These are phyloP conservation scores for Gambelia wislizenii DNA, from an alignment of 2,797 vertebrate genomes.

Conservation along the genomic window DNA sequence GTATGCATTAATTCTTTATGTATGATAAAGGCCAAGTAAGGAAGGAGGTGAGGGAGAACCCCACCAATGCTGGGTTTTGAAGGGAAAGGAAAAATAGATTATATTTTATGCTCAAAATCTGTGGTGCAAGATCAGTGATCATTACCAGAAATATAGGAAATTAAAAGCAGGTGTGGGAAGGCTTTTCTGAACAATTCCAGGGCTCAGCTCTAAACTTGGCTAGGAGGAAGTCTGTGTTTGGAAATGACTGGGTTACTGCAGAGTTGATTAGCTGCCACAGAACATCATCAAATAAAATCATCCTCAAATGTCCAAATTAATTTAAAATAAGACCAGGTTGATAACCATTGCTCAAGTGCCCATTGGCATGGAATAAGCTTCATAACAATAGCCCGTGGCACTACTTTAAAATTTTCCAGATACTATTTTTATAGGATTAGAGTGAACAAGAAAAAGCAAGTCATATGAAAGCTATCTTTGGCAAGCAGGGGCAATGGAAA, in stretches of 20 bases:
- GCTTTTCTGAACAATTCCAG: constrained; percentile 77
- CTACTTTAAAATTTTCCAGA: constrained; percentile 42
- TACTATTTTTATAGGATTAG: constrained; percentile 12
- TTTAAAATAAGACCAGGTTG: constrained; percentile 53
- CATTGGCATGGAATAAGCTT: constrained; percentile 59
- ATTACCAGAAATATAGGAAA: constrained; percentile 83
- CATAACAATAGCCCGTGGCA: constrained; percentile 51
- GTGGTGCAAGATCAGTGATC: constrained; percentile 73
- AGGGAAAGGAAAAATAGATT: constrained; percentile 71
- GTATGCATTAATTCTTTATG: neutral
- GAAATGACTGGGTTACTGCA: constrained; percentile 58
- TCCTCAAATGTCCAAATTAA: constrained; percentile 60
- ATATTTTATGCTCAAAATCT: constrained; percentile 72
- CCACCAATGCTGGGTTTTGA: constrained; percentile 61
- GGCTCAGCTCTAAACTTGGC: constrained; percentile 72
- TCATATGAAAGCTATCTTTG: constrained; percentile 48
- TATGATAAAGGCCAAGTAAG: neutral
- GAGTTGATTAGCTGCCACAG: constrained; percentile 51
- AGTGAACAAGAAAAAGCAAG: constrained; percentile 59
- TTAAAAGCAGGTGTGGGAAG: constrained; percentile 81
- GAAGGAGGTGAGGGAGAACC: too few species aligned
- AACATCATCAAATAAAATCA: constrained; percentile 71
- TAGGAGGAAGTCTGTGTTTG: constrained; percentile 60
- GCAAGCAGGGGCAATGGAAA: constrained; percentile 47
- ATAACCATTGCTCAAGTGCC: constrained; percentile 61